Percentiles rank a stretch among this genome's conserved stretches.
Evolutionary conservation across 2,113 vertebrate species (phyloP).

Genomic region (Gobius niger): DNA sequence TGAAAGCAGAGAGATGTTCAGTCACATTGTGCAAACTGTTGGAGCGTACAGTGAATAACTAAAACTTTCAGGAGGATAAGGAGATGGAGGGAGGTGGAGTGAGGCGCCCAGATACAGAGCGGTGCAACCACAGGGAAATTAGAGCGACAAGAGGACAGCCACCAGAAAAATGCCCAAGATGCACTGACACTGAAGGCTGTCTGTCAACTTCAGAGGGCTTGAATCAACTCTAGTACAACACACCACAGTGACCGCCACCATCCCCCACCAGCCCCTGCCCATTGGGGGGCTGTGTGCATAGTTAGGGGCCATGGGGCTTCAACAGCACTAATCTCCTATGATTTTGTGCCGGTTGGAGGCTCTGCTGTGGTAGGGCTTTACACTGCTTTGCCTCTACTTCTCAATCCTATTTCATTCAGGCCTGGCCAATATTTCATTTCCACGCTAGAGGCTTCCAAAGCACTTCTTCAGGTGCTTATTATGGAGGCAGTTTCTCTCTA

Average conservation of each 20-base stretch:
- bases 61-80: conserved; percentile 40
- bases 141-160: conserved; percentile 26
- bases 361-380: conserved; percentile 49
- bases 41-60: conserved; percentile 29
- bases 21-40: conserved; percentile 39
- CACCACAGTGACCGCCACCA: conserved; percentile 43
- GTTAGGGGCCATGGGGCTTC: conserved; percentile 42
- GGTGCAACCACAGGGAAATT: conserved; percentile 31
- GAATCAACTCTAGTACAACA: conserved; percentile 47
- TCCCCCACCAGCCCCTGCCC: conserved; percentile 49
- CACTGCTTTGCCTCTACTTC: conserved; percentile 37
- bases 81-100: background rate
- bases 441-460: conserved; percentile 56
- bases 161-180: conserved; percentile 31
- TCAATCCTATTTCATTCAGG: conserved; percentile 63
- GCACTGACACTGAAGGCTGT: conserved; percentile 22
- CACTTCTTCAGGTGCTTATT: conserved; percentile 66
- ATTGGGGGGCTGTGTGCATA: conserved; percentile 53
- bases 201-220: conserved; percentile 19
- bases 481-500: conserved; percentile 47
- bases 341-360: conserved; percentile 49
- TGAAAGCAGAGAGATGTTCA: conserved; percentile 36
- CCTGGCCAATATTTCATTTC: conserved; percentile 64
- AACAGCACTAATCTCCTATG: conserved; percentile 56
- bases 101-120: background rate